These are phyloP conservation scores for Cataglyphis altisquamis DNA, from an alignment of 2,888 invertebrate genomes.

Conservation along the genomic window DNA sequence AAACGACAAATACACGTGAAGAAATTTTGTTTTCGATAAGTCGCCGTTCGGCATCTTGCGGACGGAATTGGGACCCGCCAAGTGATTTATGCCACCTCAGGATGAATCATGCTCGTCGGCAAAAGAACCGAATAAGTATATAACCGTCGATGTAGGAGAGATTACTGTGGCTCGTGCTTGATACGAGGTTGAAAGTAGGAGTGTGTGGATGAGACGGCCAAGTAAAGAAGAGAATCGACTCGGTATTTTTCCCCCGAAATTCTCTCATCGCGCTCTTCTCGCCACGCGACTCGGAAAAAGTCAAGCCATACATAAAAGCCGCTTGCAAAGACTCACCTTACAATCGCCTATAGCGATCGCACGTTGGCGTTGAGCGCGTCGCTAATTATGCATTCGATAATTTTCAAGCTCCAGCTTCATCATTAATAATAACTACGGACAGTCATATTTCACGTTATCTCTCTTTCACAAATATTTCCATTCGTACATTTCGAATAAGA, in stretches of 20 bases:
- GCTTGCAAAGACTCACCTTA: conserved; percentile 65
- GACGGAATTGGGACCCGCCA: conserved; percentile 73
- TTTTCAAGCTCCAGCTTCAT: conserved; percentile 20
- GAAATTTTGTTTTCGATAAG: conserved; percentile 78
- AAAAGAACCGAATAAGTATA: conserved; percentile 77
- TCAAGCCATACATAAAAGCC: conserved; percentile 72
- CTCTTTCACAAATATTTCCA: neutral
- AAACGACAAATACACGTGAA: conserved; percentile 61
- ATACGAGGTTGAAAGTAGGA: conserved; percentile 77
- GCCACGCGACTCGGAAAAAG: conserved; percentile 78
- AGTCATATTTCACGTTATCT: neutral
- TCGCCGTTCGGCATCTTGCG: conserved; percentile 71
- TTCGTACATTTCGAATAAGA: neutral
- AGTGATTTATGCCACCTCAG: conserved; percentile 79
- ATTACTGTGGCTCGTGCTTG: conserved; percentile 82
- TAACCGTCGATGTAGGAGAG: conserved; percentile 82
- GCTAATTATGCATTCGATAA: conserved; percentile 50
- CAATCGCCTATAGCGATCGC: conserved; percentile 49
- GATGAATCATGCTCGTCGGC: conserved; percentile 83
- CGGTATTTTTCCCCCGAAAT: conserved; percentile 72
- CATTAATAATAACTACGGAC: conserved; percentile 23
- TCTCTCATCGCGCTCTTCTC: conserved; percentile 64
- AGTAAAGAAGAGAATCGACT: conserved; percentile 73
- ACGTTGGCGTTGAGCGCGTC: conserved; percentile 50
- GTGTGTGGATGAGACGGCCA: conserved; percentile 80